Conservation (phyloP, 1,140 invertebrate species). For the Metopolophium dirhodum region DNA sequence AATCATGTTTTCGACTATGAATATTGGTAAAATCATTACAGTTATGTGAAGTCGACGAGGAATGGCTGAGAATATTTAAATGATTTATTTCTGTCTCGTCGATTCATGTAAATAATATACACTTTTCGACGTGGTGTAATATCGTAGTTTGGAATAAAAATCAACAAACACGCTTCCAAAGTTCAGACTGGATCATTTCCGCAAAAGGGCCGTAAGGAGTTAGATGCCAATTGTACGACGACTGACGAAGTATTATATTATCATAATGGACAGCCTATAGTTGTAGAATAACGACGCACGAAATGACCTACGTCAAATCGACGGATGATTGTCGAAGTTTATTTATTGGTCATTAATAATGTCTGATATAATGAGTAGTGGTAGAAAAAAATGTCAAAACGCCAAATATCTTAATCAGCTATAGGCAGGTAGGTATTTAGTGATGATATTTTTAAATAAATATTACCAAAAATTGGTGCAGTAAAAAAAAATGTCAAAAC, state of each 20-base stretch:
- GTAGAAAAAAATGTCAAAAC: too few species aligned
- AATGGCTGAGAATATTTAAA: too few species aligned
- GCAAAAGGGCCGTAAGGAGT: not conserved
- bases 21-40: not conserved
- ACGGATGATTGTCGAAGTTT: too few species aligned
- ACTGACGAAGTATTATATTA: not conserved
- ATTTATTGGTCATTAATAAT: too few species aligned
- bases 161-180: not conserved
- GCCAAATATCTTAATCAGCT: too few species aligned
- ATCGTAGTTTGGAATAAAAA: not conserved
- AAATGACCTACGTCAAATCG: not conserved
- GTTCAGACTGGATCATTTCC: not conserved
- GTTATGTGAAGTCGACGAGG: too few species aligned
- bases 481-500: too few species aligned
- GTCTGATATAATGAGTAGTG: too few species aligned
- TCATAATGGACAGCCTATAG: not conserved
- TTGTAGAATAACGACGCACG: not conserved
- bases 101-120: not conserved
- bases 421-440: too few species aligned
- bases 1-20: not conserved
- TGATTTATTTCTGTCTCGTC: too few species aligned
- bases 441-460: too few species aligned
- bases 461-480: not conserved
- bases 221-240: not conserved
- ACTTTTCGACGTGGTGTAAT: too few species aligned